A percentile compares a stretch with the other conserved stretches of the same genome.
phyloP scores from a whole-genome alignment of 2,888 invertebrate species.

The Leucophenga maculata region DNA sequence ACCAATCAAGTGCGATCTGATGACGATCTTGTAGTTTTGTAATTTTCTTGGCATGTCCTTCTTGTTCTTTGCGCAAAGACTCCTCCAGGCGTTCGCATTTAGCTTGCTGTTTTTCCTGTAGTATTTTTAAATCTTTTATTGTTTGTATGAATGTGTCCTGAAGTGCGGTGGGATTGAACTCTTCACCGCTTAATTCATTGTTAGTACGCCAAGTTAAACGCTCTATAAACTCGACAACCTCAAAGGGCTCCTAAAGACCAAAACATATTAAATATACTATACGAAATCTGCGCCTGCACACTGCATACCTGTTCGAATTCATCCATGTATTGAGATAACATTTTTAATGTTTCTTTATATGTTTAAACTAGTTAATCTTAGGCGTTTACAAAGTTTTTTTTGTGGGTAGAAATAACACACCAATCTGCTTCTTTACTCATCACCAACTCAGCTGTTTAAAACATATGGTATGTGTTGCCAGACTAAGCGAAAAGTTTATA shows the following conservation, averaged over 20 bases:
- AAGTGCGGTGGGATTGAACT: constrained; percentile 89
- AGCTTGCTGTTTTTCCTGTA: constrained; percentile 88
- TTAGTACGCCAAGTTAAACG: constrained; percentile 95
- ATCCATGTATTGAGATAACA: constrained; percentile 90
- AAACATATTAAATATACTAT: background rate
- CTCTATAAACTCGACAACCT: constrained; percentile 97
- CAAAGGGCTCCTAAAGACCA: constrained; percentile 88
- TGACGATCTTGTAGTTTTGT: constrained; percentile 88
- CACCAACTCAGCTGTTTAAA: background rate
- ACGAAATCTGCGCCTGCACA: no score
- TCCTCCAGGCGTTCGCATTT: constrained; percentile 89
- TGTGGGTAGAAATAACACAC: no score
- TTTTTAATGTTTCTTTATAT: constrained; percentile 69
- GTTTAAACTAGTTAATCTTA: background rate
- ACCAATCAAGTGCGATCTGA: constrained; percentile 88
- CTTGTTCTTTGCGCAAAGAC: constrained; percentile 88
- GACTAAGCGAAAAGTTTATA: background rate
- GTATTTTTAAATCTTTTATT: constrained; percentile 84
- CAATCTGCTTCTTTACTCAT: no score
- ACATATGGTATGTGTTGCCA: background rate
- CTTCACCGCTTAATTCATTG: constrained; percentile 77
- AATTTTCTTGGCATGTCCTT: constrained; percentile 85
- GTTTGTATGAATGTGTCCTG: constrained; percentile 95
- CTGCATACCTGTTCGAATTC: constrained; percentile 83
- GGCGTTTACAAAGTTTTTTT: no score